Evolutionary conservation across 2,888 invertebrate species (phyloP).

Genomic region (Platerodrilus igneus): DNA sequence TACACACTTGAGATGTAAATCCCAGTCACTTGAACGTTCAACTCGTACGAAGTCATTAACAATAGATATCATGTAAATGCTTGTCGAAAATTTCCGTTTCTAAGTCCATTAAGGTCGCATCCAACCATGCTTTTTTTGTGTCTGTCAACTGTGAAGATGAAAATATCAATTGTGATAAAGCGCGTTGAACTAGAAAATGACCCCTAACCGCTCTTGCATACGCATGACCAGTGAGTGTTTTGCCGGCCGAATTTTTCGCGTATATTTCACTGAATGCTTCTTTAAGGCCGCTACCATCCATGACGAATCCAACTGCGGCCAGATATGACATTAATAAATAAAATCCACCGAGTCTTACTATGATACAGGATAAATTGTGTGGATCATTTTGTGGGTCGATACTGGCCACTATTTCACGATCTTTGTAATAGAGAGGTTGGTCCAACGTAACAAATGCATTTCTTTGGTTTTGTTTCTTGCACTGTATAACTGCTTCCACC

Average conservation of each 20-base stretch:
- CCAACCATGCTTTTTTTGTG: too few relatives aligned
- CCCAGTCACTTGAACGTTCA: conserved; percentile 33
- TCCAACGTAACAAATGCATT: conserved; percentile 29
- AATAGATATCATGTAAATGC: conserved; percentile 25
- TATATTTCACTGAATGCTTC: conserved; percentile 30
- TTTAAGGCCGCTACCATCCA: conserved; percentile 37
- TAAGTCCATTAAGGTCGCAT: conserved; percentile 23
- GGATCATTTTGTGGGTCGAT: conserved; percentile 27
- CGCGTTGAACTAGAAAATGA: conserved; percentile 32
- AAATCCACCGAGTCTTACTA: conserved; percentile 37
- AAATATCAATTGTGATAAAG: conserved; percentile 30
- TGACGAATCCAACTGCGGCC: conserved; percentile 37
- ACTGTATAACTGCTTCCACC: conserved; percentile 27
- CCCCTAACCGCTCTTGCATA: too few relatives aligned
- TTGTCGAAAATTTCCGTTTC: conserved; percentile 19
- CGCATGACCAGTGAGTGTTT: conserved; percentile 36
- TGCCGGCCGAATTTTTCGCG: conserved; percentile 33
- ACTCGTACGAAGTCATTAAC: conserved; percentile 34
- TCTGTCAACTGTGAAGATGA: conserved; percentile 22
- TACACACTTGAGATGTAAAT: conserved; percentile 28
- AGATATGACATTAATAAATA: conserved; percentile 38
- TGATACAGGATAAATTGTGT: conserved; percentile 22
- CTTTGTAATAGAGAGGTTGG: conserved; percentile 34
- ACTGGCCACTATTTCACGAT: conserved; percentile 31
- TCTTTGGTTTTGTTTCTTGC: conserved; percentile 22